These are phyloP conservation scores for Notodonta ziczac DNA, from an alignment of 2,888 invertebrate species.

Conservation along the genomic window DNA sequence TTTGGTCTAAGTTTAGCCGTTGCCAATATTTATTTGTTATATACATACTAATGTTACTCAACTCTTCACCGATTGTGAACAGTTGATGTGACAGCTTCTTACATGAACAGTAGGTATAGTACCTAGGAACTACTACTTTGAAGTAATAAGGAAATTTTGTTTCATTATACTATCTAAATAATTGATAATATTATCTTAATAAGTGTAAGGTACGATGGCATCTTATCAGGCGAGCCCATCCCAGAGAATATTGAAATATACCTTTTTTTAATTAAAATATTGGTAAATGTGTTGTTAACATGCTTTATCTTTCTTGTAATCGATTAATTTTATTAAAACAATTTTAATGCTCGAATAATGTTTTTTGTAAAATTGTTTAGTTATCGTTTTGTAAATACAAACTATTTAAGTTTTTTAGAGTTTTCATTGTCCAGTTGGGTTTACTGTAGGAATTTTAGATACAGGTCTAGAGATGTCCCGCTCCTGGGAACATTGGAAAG, in stretches of 20 bases:
- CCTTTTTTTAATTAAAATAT: neutral
- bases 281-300: conserved; percentile 5
- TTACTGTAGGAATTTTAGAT: no score
- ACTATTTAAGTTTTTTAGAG: conserved; percentile 9
- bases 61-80: no score
- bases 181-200: conserved; percentile 20
- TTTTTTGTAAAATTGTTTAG: conserved; percentile 10
- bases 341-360: conserved; percentile 27
- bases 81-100: no score
- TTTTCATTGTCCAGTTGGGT: neutral
- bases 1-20: no score
- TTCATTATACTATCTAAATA: conserved; percentile 9
- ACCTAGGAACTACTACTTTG: no score
- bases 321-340: conserved; percentile 9
- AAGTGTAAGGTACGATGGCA: conserved; percentile 6
- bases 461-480: no score
- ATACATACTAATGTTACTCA: no score
- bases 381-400: conserved; percentile 20
- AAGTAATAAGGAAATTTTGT: neutral
- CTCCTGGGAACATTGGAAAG: no score
- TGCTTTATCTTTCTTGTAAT: conserved; percentile 10
- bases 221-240: conserved; percentile 7
- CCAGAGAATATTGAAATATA: neutral
- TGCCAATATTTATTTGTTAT: no score
- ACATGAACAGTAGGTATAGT: no score